Evolutionary conservation across 2,888 invertebrate genomes (phyloP).

Genomic region (Schizaphis graminum): DNA sequence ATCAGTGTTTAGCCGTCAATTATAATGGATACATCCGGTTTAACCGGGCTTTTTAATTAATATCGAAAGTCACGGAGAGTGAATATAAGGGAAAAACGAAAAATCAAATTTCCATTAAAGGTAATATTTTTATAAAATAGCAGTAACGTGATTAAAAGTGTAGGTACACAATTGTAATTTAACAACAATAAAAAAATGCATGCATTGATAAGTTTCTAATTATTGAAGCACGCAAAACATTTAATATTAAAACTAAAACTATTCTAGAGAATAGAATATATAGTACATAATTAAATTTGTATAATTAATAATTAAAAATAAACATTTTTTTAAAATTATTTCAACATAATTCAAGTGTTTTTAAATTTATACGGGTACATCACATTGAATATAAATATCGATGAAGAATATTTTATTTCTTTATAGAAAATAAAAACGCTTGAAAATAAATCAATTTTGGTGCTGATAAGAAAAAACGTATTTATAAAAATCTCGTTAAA

Average conservation of each 20-base stretch:
- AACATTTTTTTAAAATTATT: not conserved
- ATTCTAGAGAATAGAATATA: not conserved
- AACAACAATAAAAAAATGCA: conserved; percentile 5
- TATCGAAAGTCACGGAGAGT: conserved; percentile 53
- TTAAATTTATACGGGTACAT: not conserved
- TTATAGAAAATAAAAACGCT: not conserved
- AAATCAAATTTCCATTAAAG: conserved; percentile 31
- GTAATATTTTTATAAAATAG: conserved; percentile 53
- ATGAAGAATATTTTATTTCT: not conserved
- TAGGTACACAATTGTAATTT: conserved; percentile 43
- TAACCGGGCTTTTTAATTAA: conserved; percentile 62
- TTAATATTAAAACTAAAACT: conserved; percentile 9
- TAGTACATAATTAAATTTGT: not conserved
- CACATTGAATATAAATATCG: not conserved
- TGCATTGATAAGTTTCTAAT: conserved; percentile 19
- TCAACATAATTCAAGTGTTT: not conserved
- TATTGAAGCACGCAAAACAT: not conserved
- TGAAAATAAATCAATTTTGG: not conserved
- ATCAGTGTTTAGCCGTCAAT: conserved; percentile 56
- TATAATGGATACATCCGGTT: conserved; percentile 63
- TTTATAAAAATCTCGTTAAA: not conserved
- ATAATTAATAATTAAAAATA: too few relatives aligned
- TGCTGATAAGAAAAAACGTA: not conserved
- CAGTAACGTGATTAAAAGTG: not conserved
- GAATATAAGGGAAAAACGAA: conserved; percentile 42